Evolutionary conservation across 2,888 invertebrate genomes (phyloP).

Genomic region (Masnerella sp.): DNA sequence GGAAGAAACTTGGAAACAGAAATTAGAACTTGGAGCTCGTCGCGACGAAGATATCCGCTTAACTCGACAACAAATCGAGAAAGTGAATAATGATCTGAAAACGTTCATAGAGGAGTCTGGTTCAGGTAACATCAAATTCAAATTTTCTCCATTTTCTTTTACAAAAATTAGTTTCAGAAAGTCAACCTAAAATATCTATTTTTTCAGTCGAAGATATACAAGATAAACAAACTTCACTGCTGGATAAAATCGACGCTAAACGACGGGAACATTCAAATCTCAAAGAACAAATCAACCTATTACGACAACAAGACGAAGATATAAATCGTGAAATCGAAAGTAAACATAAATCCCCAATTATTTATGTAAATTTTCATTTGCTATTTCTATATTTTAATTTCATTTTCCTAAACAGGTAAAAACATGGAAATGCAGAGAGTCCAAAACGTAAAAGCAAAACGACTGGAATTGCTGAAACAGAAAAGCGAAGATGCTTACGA

Average conservation of each 20-base stretch:
- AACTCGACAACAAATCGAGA: slow-evolving; percentile 79
- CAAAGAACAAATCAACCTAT: too few relatives aligned
- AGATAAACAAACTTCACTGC: slow-evolving; percentile 44
- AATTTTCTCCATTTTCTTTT: too few relatives aligned
- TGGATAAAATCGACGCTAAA: slow-evolving; percentile 61
- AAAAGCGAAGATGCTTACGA: slow-evolving; percentile 82
- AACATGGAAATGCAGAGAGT: slow-evolving; percentile 77
- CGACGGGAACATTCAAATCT: too few relatives aligned
- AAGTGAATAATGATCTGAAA: slow-evolving; percentile 79
- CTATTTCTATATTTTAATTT: too few relatives aligned
- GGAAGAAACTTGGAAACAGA: slow-evolving; percentile 73
- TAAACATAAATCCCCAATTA: too few relatives aligned
- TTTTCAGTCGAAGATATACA: slow-evolving; percentile 65
- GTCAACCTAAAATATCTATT: too few relatives aligned
- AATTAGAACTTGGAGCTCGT: slow-evolving; percentile 78
- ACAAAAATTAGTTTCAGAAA: slow-evolving; percentile 40
- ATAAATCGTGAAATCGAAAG: slow-evolving; percentile 74
- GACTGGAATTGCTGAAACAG: slow-evolving; percentile 79
- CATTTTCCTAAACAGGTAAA: too few relatives aligned
- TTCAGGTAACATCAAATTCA: too few relatives aligned
- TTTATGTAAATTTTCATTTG: too few relatives aligned
- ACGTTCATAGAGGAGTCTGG: slow-evolving; percentile 78
- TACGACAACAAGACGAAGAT: slow-evolving; percentile 78
- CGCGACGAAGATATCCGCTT: slow-evolving; percentile 79
- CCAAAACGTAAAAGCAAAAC: slow-evolving; percentile 79